These are phyloP conservation scores for Serilophus lunatus DNA, from an alignment of 2,113 vertebrate species.

Conservation along the genomic window DNA sequence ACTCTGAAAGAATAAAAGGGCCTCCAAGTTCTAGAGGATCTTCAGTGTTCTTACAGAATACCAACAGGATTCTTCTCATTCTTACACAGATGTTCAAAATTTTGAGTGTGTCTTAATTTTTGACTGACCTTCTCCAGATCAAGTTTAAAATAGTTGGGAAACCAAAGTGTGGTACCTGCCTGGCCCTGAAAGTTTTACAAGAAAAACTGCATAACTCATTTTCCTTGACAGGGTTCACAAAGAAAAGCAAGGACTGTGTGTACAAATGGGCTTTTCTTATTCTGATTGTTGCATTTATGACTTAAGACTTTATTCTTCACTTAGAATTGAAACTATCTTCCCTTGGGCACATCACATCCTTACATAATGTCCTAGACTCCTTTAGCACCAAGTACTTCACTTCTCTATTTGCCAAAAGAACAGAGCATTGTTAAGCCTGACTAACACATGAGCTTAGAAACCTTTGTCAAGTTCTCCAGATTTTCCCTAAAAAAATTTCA, in stretches of 20 bases:
- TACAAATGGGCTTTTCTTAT: neutral
- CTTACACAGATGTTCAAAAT: no score
- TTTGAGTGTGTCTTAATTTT: neutral
- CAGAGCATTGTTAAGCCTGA: neutral
- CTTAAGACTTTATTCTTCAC: neutral
- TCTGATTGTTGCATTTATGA: neutral
- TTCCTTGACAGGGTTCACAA: neutral
- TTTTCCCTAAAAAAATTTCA: neutral
- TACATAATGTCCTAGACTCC: neutral
- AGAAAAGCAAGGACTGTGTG: neutral
- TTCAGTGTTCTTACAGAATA: neutral
- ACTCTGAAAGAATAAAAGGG: neutral
- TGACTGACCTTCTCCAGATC: neutral
- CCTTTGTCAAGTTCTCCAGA: neutral
- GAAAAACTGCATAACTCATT: neutral
- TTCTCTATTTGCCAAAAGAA: neutral
- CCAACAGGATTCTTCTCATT: neutral
- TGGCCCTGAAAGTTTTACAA: neutral
- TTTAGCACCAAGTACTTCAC: neutral
- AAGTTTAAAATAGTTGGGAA: neutral
- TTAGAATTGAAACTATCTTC: neutral
- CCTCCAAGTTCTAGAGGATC: neutral
- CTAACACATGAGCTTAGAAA: neutral
- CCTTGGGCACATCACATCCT: neutral
- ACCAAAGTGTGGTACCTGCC: neutral